phyloP scores from a whole-genome alignment of 2,797 vertebrate species.

The Hydrolagus colliei region DNA sequence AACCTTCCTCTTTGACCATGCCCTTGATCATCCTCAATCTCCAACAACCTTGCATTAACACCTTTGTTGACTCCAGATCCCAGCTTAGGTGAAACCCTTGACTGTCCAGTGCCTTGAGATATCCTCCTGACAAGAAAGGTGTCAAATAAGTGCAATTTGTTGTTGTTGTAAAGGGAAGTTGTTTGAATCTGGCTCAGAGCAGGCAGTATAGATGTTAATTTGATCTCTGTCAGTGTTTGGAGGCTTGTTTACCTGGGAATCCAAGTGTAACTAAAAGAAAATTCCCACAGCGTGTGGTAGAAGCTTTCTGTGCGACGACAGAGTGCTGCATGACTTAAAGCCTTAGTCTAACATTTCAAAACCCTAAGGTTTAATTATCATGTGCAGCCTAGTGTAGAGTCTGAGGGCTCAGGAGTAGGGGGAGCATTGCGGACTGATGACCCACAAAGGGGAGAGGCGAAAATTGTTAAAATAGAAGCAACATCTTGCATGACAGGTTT shows the following conservation, averaged over 20 bases:
- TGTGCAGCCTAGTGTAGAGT: constrained; percentile 75
- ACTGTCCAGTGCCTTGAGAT: no score
- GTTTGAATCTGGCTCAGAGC: constrained; percentile 47
- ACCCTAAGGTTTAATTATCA: constrained; percentile 79
- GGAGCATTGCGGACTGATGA: constrained; percentile 64
- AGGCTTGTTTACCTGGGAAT: constrained; percentile 85
- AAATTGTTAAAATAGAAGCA: neutral
- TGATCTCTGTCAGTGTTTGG: constrained; percentile 62
- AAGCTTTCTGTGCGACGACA: constrained; percentile 50
- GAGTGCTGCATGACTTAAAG: constrained; percentile 63
- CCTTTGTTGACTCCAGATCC: no score
- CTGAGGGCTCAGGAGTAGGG: constrained; percentile 56
- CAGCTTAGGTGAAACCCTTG: no score
- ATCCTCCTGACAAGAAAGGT: no score
- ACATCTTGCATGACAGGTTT: neutral
- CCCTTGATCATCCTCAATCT: no score
- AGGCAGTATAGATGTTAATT: constrained; percentile 59
- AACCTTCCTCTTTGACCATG: no score
- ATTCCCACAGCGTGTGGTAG: constrained; percentile 73
- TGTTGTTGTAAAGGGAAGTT: constrained; percentile 54
- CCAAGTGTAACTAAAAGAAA: constrained; percentile 81
- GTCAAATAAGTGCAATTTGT: no score
- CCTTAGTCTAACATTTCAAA: constrained; percentile 68
- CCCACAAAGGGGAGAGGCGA: constrained; percentile 34
- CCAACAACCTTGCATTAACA: no score